Conservation (phyloP, 2,888 invertebrate genomes). For the Epinotia bilunana region DNA sequence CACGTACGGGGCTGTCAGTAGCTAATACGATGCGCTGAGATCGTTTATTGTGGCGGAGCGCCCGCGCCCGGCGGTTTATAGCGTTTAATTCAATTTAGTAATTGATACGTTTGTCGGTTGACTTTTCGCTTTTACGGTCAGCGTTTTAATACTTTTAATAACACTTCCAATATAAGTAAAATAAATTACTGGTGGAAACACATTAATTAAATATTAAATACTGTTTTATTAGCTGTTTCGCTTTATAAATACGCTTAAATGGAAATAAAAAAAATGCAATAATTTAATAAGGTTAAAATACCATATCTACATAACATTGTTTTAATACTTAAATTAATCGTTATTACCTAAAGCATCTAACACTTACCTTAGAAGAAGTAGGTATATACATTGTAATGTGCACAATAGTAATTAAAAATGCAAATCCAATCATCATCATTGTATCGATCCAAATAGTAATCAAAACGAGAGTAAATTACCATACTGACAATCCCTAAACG, state of each 20-base stretch:
- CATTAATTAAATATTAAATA: slow-evolving; percentile 33
- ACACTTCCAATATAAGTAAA: slow-evolving; percentile 42
- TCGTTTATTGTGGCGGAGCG: slow-evolving; percentile 79
- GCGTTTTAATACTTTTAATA: slow-evolving; percentile 49
- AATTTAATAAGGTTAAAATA: not conserved
- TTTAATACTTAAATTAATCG: not conserved
- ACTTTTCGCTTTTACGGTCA: slow-evolving; percentile 62
- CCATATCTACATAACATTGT: not conserved
- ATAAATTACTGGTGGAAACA: not conserved
- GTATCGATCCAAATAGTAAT: slow-evolving; percentile 53
- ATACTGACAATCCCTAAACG: slow-evolving; percentile 78
- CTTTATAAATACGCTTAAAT: not conserved
- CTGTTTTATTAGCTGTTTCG: not conserved
- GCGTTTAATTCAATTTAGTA: slow-evolving; percentile 84
- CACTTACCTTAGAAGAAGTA: not conserved
- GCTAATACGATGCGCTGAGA: slow-evolving; percentile 82
- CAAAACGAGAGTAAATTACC: slow-evolving; percentile 77
- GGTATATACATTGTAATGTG: not conserved
- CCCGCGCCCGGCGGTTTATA: slow-evolving; percentile 75
- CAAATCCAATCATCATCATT: slow-evolving; percentile 35
- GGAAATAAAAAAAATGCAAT: not conserved
- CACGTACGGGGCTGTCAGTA: slow-evolving; percentile 81
- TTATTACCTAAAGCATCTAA: not conserved
- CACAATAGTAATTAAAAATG: slow-evolving; percentile 11
- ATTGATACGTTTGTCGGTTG: slow-evolving; percentile 80